Percentiles rank a stretch among this genome's conserved stretches.
These are phyloP conservation scores for Pegoplata infirma DNA, from an alignment of 2,888 invertebrate species.

Conservation along the genomic window DNA sequence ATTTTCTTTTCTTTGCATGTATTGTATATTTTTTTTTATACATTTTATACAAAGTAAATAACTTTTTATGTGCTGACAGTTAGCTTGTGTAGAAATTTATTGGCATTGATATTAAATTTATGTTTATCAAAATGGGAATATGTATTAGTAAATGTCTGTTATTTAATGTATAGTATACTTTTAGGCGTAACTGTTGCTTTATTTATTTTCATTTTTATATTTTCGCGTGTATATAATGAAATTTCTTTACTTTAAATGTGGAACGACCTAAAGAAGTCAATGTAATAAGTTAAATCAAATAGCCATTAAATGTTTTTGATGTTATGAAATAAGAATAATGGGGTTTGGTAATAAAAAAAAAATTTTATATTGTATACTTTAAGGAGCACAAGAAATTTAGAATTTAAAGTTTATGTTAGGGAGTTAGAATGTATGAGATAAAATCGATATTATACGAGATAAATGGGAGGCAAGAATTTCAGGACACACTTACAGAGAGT, in stretches of 20 bases:
- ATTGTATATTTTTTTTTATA: not conserved
- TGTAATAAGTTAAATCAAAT: slow-evolving; percentile 49
- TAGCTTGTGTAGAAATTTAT: slow-evolving; percentile 60
- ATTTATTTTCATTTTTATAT: slow-evolving; percentile 9
- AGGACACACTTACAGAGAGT: too few species aligned
- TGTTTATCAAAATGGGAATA: slow-evolving; percentile 30
- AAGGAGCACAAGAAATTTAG: not conserved
- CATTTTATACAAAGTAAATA: slow-evolving; percentile 44
- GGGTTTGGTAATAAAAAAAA: slow-evolving; percentile 33
- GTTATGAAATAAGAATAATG: slow-evolving; percentile 41
- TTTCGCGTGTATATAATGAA: not conserved
- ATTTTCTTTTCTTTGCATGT: slow-evolving; percentile 2
- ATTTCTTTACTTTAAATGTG: not conserved
- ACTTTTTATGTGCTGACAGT: slow-evolving; percentile 61
- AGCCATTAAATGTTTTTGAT: slow-evolving; percentile 41
- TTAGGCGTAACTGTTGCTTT: slow-evolving; percentile 62
- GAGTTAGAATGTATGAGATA: too few species aligned
- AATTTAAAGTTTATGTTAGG: not conserved
- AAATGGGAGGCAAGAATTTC: too few species aligned
- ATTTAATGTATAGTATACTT: slow-evolving; percentile 29
- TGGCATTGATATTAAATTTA: slow-evolving; percentile 60
- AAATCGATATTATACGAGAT: too few species aligned
- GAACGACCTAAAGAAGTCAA: slow-evolving; percentile 11
- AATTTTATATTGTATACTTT: slow-evolving; percentile 11
- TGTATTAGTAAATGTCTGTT: not conserved